These are phyloP conservation scores for Turritopsis dohrnii DNA, from an alignment of 30 jellyfish, hydroid and myxozoan species.

Conservation along the genomic window DNA sequence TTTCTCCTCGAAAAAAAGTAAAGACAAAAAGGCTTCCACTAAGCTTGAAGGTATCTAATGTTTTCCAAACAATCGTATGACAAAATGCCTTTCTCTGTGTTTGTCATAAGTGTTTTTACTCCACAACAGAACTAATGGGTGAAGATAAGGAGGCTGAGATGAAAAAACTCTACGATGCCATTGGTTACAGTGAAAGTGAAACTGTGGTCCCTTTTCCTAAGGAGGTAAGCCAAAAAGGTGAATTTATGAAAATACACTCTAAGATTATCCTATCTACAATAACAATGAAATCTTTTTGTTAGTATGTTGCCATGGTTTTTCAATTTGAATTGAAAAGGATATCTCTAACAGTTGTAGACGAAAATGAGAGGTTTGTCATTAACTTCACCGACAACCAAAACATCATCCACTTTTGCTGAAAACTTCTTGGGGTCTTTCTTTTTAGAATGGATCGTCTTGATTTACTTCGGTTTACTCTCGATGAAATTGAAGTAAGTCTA, in stretches of 20 bases:
- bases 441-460: constrained; percentile 12
- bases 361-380: constrained; percentile 31
- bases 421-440: background rate
- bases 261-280: too few relatives aligned
- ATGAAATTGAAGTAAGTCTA: constrained; percentile 51
- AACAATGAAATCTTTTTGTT: constrained; percentile 9
- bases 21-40: constrained; percentile 30
- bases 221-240: constrained; percentile 71
- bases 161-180: constrained; percentile 81
- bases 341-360: constrained; percentile 51
- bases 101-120: background rate
- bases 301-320: constrained; percentile 82
- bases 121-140: constrained; percentile 56
- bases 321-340: constrained; percentile 57
- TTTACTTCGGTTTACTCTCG: constrained; percentile 42
- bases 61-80: too few relatives aligned
- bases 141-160: constrained; percentile 73
- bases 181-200: constrained; percentile 91
- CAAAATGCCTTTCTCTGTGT: too few relatives aligned
- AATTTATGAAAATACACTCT: too few relatives aligned
- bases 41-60: constrained; percentile 65
- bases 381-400: background rate
- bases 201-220: constrained; percentile 77
- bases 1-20: constrained; percentile 44
- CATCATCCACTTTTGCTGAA: too few relatives aligned